Base-by-base conservation (phyloP, 2,797 vertebrate genomes). In the Bovichtus variegatus region DNA sequence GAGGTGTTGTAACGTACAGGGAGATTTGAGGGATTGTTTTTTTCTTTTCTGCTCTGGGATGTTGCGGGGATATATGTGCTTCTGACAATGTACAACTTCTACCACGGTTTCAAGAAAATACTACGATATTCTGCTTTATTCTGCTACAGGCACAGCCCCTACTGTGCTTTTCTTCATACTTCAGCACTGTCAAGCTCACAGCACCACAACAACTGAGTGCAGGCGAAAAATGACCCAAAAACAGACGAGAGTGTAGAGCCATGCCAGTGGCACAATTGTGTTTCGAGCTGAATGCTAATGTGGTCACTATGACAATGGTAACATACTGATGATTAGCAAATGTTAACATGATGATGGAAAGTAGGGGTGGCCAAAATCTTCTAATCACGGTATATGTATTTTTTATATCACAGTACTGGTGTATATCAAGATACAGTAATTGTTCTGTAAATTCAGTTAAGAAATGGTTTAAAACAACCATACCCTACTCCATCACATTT, bases 41-140 rank as follows among this genome's bases (percentile, higher is more conserved):
- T 9, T 34, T n/a, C 18, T 38, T 61, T 38, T 15, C n/a, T 44
- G 7, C 67, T 61, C 19, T 47, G 25, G 13, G 69, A 69, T 57
- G 62, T 72, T 68, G 65, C 50, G 47, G 41, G 9, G 53, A 73
- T 49, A 49, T 74, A 57, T 58, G 31, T 18, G 44, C 23, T 31
- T 57, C 67, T 57, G 59, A 81, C 36, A 54, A 51, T 36, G 19
- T 36, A 61, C 61, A 78, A 53, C 68, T 44, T 68, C 70, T 57
- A 66, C 11, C 16, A 61, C 34, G 71, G 19, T 82, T 81, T 61
- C 19, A 25, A 46, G 7, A 47, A 49, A 57, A 70, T 25, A 29
- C n/a, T 36, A 9, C 7, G 54, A 38, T 46, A 61, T 57, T 76
- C 31, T 58, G 44, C 59, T 60, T 58, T 27, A 65, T 63, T 67